These are phyloP conservation scores for Trimorus sp. DNA, from an alignment of 2,888 invertebrate genomes.

Conservation along the genomic window DNA sequence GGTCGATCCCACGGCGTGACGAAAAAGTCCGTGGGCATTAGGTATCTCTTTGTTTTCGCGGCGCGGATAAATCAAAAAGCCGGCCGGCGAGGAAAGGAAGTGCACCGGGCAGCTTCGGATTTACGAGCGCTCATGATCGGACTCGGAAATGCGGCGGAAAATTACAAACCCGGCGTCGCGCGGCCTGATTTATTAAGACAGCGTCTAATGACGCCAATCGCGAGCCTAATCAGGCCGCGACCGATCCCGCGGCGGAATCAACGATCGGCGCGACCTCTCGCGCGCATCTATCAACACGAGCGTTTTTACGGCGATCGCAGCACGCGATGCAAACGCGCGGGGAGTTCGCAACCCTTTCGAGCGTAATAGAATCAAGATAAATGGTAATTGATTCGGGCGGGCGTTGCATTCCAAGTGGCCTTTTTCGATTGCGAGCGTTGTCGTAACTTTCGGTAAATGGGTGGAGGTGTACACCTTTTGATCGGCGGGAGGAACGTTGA, in stretches of 20 bases:
- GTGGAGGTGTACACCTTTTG: no score
- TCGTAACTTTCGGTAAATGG: constrained; percentile 56
- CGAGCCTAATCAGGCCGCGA: background rate
- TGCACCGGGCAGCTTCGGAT: constrained; percentile 34
- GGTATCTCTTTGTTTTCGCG: constrained; percentile 19
- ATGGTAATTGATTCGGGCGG: constrained; percentile 71
- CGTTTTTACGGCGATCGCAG: constrained; percentile 39
- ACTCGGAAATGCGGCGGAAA: constrained; percentile 39
- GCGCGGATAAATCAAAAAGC: constrained; percentile 39
- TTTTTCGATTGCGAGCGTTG: constrained; percentile 63
- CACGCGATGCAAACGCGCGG: constrained; percentile 49
- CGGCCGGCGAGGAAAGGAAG: constrained; percentile 34
- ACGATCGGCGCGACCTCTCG: constrained; percentile 23
- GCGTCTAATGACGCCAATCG: constrained; percentile 13
- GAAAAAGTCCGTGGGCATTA: constrained; percentile 21
- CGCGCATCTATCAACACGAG: constrained; percentile 20
- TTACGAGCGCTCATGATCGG: constrained; percentile 49
- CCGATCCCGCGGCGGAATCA: constrained; percentile 9
- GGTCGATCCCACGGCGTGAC: background rate
- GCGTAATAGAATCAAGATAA: constrained; percentile 70
- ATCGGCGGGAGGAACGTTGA: no score
- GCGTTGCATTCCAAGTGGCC: constrained; percentile 65
- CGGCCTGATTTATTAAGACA: constrained; percentile 23
- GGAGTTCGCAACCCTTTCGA: constrained; percentile 61
- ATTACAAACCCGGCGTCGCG: constrained; percentile 25